phyloP scores from a whole-genome alignment of 2,113 vertebrate species.

The Seriola rivoliana region DNA sequence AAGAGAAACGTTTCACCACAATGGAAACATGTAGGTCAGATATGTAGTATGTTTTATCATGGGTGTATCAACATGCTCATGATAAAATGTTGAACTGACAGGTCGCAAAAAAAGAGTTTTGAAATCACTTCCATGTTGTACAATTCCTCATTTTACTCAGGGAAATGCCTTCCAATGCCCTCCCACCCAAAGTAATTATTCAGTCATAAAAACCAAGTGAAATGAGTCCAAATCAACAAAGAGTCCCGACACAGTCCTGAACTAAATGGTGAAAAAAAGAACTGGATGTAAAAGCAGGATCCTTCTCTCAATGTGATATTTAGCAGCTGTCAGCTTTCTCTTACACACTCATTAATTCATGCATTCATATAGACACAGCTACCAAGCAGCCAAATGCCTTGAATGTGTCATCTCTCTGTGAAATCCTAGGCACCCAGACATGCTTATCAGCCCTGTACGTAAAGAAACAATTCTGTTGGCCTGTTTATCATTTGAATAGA shows the following conservation, averaged over 20 bases:
- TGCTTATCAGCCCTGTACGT: constrained; percentile 18
- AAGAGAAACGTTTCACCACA: neutral
- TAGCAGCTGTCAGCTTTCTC: neutral
- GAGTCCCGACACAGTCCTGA: neutral
- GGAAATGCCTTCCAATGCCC: neutral
- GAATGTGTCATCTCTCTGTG: neutral
- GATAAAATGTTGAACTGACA: neutral
- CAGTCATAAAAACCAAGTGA: neutral
- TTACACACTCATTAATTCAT: constrained; percentile 20
- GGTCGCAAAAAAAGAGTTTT: neutral
- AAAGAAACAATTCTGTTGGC: constrained; percentile 4
- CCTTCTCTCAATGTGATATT: neutral
- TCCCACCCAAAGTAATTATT: too few relatives aligned
- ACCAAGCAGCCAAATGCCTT: neutral
- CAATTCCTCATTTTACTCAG: neutral
- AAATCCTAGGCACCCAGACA: constrained; percentile 8
- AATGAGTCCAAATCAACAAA: neutral
- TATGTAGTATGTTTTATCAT: neutral
- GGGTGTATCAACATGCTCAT: neutral
- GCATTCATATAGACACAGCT: neutral
- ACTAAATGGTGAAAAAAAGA: neutral
- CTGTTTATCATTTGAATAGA: constrained; percentile 40
- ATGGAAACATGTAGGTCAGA: neutral
- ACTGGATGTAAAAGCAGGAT: neutral
- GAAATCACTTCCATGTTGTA: neutral